Evolutionary conservation across 2,113 vertebrate species (phyloP), one percentile per base, ranked within the genome.

Genomic region (Oncorhynchus masou): DNA sequence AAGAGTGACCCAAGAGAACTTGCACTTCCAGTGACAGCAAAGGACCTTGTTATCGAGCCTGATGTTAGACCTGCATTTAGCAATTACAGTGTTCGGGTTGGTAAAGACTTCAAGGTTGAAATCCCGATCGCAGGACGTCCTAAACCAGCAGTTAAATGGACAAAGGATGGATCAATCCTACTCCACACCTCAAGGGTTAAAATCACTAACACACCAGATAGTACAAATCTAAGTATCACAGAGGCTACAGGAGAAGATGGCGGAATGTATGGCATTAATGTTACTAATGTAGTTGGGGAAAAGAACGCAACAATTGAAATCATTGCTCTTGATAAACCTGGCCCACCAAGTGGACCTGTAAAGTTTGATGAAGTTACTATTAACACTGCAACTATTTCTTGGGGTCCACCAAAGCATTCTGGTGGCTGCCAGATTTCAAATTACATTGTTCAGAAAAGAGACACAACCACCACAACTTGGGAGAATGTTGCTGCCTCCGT

Each of bases 371-470:
- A 98, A 87, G 88, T 99, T 84, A 99, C 96, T 90, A 96, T 96
- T 76, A 95, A 97, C 90, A 97, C 95, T 84, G 91, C 99, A 76
- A 97, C 95, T 27, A 79, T 99, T 71, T 98, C 97, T 49, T 99
- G 98, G 98, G 93, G 95, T 75, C 96, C 96, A 79, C 97, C 98
- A 78, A 88, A 81, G 5, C 95, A 96, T 76, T 96, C 95, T 78
- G 98, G 98, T 0, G 98, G 98, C 83, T 98, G 96, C 86, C 93
- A 96, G 83, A 96, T 99, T 85, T 98, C 96, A 82, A 99, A 99
- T 88, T 99, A 99, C 65, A 85, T 98, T 87, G 95, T 99, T 80
- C 96, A 99, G 80, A 99, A 99, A 84, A 95, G 98, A 94, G 97
- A 98, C 81, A 98, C 96, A 80, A 98, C 96, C 0, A 93, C 96